Base-by-base conservation (phyloP, 30 jellyfish, hydroid and myxozoan genomes). In the Aurelia aurita complex sp. Pacific region DNA sequence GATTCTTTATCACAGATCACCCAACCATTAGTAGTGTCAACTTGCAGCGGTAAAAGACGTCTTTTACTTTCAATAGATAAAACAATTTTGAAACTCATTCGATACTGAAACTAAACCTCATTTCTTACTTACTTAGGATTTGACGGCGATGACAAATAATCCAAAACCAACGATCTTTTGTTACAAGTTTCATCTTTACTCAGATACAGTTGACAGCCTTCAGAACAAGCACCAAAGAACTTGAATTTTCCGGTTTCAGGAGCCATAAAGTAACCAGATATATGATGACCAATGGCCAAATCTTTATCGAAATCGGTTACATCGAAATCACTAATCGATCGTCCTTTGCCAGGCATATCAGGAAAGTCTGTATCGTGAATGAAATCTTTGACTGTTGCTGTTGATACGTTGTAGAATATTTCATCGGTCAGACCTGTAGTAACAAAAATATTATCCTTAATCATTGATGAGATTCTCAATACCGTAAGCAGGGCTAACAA, bases 261-360 rank as follows among this genome's bases (percentile, higher is more conserved):
- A 73, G 99, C 99, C 11, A 94, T 78, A 67, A 89, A 94, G 52
- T 94, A 94, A 19, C 99, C 99, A 38, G 98, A 83, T 10, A 89
- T 60, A 51, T 94, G 90, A 54, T 94, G 99, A 5, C 99, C 99
- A 16, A 85, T 77, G 33, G 85, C 66, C n/a, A 91, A 68, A 29
- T 73, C 89, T 55, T 67, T 60, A 53, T 85, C 96, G 42, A 82
- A 54, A 14, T 89, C 97, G 9, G 83, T 70, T 35, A 89, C 77
- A 59, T 82, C 96, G 43, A 94, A 94, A 70, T 94, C 96, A 40
- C 79, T 43, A 9, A 94, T 68, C 38, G 97, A 79, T 68, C 87
- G 65, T 35, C 94, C 93, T 79, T 46, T 85, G 18, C 90, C 62
- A 2, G 99, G 99, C 63, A 71, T 34, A 64, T 84, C 90, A 17